phyloP scores from a whole-genome alignment of 1,140 invertebrate species.

The Cephus cinctus region DNA sequence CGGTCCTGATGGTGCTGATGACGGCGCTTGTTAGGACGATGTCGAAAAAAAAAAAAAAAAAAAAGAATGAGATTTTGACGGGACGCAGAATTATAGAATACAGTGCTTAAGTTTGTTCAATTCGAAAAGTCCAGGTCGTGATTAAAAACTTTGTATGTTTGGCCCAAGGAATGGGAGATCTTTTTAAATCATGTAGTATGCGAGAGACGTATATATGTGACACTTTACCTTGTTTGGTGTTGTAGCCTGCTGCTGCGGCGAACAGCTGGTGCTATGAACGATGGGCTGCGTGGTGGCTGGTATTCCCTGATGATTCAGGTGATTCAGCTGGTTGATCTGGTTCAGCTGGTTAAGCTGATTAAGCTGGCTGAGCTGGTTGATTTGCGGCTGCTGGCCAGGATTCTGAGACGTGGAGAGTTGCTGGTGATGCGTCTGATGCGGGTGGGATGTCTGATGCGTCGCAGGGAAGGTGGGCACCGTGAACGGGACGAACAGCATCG shows the following conservation, averaged over 20 bases:
- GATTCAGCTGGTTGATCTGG: constrained; percentile 40
- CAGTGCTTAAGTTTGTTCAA: no score
- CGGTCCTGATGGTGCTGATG: no score
- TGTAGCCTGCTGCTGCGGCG: constrained; percentile 51
- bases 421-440: constrained; percentile 53
- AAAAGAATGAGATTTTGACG: neutral
- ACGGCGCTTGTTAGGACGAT: no score
- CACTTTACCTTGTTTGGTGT: constrained; percentile 52
- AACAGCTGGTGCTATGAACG: constrained; percentile 53
- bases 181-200: no score
- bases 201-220: no score
- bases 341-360: constrained; percentile 13
- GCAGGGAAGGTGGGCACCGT: constrained; percentile 54
- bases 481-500: constrained; percentile 60
- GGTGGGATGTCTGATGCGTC: constrained; percentile 49
- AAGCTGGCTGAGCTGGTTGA: constrained; percentile 43
- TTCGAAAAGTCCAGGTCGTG: no score
- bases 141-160: no score
- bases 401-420: constrained; percentile 38
- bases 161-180: no score
- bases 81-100: neutral
- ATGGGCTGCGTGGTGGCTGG: constrained; percentile 44
- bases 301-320: constrained; percentile 51
- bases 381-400: constrained; percentile 30
- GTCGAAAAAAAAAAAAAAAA: constrained; percentile 27